Base-by-base conservation (phyloP, 2,888 invertebrate genomes). In the Trichogramma dendrolimi region DNA sequence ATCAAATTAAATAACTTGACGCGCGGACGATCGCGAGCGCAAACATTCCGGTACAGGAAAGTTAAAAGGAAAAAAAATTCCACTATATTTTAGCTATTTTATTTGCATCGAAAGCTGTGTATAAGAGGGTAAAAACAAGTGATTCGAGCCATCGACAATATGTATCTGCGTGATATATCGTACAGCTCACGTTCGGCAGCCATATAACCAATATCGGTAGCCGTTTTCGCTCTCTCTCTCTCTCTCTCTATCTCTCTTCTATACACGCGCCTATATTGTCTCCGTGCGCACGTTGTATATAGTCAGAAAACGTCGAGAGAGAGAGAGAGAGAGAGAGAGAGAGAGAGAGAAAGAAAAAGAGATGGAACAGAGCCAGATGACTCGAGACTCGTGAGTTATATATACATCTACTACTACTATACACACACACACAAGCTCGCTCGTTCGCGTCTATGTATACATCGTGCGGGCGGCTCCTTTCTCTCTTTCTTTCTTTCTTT, bases 301-400 rank as follows among this genome's bases (percentile, higher is more conserved):
- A n/a, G 40, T 14, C 38, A 14, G 11, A 8, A 27, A 27, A 27
- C 27, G 27, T 2, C 27, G 52, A 44, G 58, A 56, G n/a, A 48
- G 41, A 42, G 48, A 49, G 49, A 42, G 43, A 48, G 49, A 14
- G 46, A 44, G 39, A 49, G 57, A 57, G 57, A 51, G 51, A 51
- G 58, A 51, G 57, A 38, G 10, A 44, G 38, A 27, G 51, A 52
- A n/a, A 47, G 8, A 27, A 39, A 43, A 39, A 52, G 41, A 40
- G 38, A 54, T 47, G 50, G 47, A 14, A 42, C 48, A 53, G 40
- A 59, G 65, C 67, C 69, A 70, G 70, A 71, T 70, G 71, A 67
- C 70, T 69, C 70, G 69, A 70, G 60, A 61, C 63, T 64, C 51
- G 8, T 11, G 59, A 53, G 27, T 27, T 11, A 1, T 6, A 48